Percentiles rank a stretch among this genome's conserved stretches.
These are phyloP conservation scores for Physocephala rufipes DNA, from an alignment of 2,888 invertebrate species.

Conservation along the genomic window DNA sequence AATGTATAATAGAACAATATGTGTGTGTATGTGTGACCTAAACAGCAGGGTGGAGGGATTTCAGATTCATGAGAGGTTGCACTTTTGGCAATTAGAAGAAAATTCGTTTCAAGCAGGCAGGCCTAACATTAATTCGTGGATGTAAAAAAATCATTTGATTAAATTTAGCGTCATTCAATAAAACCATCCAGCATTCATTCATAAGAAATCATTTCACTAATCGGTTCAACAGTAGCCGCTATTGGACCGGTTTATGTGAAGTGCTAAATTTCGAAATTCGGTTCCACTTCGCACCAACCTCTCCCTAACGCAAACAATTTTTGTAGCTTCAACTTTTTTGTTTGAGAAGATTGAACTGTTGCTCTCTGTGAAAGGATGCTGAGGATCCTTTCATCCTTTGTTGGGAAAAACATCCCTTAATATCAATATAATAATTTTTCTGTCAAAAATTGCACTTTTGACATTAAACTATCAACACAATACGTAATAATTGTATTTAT, in stretches of 20 bases:
- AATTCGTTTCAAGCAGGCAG: no score
- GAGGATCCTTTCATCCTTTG: conserved; percentile 29
- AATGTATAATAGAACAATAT: no score
- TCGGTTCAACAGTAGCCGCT: not conserved
- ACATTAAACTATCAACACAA: conserved; percentile 60
- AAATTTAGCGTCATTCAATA: no score
- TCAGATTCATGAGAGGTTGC: no score
- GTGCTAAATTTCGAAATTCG: not conserved
- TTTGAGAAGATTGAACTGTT: conserved; percentile 42
- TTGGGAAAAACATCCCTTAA: conserved; percentile 52
- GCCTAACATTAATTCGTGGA: no score
- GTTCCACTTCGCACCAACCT: conserved; percentile 59
- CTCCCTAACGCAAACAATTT: conserved; percentile 53
- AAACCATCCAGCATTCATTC: no score
- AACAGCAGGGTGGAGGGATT: no score
- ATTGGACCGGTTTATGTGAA: not conserved
- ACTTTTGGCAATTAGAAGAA: no score
- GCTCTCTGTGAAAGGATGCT: conserved; percentile 25
- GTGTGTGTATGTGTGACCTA: no score
- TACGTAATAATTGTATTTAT: conserved; percentile 55
- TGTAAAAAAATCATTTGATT: no score
- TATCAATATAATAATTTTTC: conserved; percentile 53
- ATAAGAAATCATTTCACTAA: conserved; percentile 1
- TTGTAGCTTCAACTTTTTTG: conserved; percentile 9
- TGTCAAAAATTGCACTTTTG: conserved; percentile 60